A percentile compares a stretch with the other conserved stretches of the same genome.
phyloP scores from a whole-genome alignment of 1,140 invertebrate genomes.

The Orussus abietinus region DNA sequence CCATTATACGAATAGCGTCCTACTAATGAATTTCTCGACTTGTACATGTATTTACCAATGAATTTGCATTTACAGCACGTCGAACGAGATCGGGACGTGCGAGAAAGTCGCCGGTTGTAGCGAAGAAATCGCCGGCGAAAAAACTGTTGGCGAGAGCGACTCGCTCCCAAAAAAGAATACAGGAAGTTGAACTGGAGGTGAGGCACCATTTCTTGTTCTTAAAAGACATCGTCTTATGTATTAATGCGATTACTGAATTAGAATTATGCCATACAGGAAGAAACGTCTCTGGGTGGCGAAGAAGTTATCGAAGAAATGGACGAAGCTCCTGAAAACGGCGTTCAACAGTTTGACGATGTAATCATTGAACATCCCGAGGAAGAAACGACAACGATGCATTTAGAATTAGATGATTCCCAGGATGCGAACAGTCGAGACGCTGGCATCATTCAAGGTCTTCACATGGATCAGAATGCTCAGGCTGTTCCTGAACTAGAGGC shows the following conservation, averaged over 20 bases:
- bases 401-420: slow-evolving; percentile 29
- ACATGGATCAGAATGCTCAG: slow-evolving; percentile 22
- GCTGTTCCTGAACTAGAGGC: slow-evolving; percentile 38
- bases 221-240: not conserved
- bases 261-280: slow-evolving; percentile 6
- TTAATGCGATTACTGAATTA: slow-evolving; percentile 2
- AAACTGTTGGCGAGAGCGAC: slow-evolving; percentile 30
- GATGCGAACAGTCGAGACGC: slow-evolving; percentile 11
- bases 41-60: slow-evolving; percentile 19
- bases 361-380: slow-evolving; percentile 29
- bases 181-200: slow-evolving; percentile 16
- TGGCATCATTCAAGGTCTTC: slow-evolving; percentile 8
- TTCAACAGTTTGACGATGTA: slow-evolving; percentile 26
- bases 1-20: too few species aligned
- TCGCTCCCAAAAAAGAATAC: slow-evolving; percentile 24
- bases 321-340: slow-evolving; percentile 29
- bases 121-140: slow-evolving; percentile 37
- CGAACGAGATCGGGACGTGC: slow-evolving; percentile 38
- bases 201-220: slow-evolving; percentile 5
- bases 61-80: slow-evolving; percentile 23
- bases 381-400: slow-evolving; percentile 22
- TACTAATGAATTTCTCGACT: too few species aligned
- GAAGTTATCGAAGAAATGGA: slow-evolving; percentile 16
- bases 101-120: slow-evolving; percentile 25
- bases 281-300: slow-evolving; percentile 15